These are phyloP conservation scores for Stenurella melanura DNA, from an alignment of 2,888 invertebrate genomes.

Conservation along the genomic window DNA sequence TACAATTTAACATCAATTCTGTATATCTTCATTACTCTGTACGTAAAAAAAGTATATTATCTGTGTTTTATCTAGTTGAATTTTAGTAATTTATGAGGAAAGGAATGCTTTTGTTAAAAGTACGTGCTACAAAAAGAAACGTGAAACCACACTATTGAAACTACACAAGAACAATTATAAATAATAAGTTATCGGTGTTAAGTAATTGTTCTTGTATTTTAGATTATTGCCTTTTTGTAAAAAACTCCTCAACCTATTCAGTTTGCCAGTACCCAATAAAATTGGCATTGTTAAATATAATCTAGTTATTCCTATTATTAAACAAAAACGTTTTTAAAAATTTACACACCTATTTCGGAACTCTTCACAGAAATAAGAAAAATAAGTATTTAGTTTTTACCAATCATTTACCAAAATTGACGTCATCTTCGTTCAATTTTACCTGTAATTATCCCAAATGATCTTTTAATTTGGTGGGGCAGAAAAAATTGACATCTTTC, in stretches of 20 bases:
- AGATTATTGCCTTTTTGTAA: constrained; percentile 8
- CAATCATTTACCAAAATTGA: background rate
- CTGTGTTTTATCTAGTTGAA: background rate
- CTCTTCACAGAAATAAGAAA: background rate
- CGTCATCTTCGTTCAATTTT: constrained; percentile 6
- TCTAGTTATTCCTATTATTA: constrained; percentile 25
- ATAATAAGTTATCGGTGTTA: background rate
- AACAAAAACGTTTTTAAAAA: constrained; percentile 10
- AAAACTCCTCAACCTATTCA: background rate
- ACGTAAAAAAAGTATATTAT: background rate
- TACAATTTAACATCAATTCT: background rate
- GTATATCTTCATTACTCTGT: background rate
- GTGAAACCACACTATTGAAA: constrained; percentile 1
- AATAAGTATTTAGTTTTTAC: constrained; percentile 4
- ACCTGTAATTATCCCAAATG: constrained; percentile 30
- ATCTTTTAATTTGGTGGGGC: constrained; percentile 9
- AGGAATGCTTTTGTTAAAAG: constrained; percentile 1
- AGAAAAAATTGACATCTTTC: constrained; percentile 32
- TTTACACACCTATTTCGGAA: background rate
- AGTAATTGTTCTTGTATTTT: background rate
- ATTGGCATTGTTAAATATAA: constrained; percentile 27
- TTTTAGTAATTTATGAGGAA: background rate
- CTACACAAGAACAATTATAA: background rate
- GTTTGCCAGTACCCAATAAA: constrained; percentile 18
- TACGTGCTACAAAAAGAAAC: background rate